Conservation (phyloP, 2,797 vertebrate genomes). For the Borostomias antarcticus region DNA sequence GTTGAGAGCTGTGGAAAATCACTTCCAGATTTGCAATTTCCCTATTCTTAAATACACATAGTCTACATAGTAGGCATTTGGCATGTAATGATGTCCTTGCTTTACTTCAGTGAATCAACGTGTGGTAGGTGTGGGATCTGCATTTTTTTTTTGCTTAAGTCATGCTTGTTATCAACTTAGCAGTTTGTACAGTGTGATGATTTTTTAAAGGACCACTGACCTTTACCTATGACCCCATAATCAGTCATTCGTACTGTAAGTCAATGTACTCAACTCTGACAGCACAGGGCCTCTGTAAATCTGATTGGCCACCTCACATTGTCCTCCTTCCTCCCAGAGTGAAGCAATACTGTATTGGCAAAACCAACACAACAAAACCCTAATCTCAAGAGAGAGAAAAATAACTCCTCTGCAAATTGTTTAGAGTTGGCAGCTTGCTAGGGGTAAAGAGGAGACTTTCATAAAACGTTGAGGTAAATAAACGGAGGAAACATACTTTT, state of each 20-base stretch:
- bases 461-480: conserved; percentile 54
- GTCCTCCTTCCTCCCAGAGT: background rate
- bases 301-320: too few species aligned
- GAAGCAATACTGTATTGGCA: background rate
- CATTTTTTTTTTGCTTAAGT: background rate
- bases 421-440: conserved; percentile 32
- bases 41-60: too few species aligned
- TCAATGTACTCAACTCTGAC: too few species aligned
- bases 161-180: background rate
- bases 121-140: background rate
- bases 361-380: background rate
- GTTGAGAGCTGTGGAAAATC: conserved; percentile 13
- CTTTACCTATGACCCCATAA: too few species aligned
- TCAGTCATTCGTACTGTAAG: too few species aligned
- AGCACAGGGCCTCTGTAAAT: too few species aligned
- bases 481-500: conserved; percentile 52
- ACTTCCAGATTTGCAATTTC: conserved; percentile 8
- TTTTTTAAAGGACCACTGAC: too few species aligned
- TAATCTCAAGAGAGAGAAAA: conserved; percentile 15
- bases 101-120: background rate
- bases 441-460: conserved; percentile 35
- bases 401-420: conserved; percentile 21
- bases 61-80: too few species aligned
- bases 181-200: background rate
- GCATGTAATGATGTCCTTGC: background rate